Evolutionary conservation across 2,888 invertebrate genomes (phyloP).

Genomic region (Taenaris catops): DNA sequence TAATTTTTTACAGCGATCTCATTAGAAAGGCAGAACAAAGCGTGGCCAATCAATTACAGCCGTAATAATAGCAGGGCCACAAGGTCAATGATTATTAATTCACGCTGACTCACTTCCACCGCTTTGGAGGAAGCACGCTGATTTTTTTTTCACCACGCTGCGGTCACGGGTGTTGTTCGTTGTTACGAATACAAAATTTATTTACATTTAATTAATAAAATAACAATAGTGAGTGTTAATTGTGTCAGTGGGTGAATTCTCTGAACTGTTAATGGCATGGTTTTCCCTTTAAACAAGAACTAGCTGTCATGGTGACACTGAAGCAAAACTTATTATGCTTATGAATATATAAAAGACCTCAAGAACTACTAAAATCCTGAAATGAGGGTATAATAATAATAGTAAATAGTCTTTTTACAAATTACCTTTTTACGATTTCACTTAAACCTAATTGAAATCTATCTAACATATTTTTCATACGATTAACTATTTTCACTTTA

Average conservation of each 20-base stretch:
- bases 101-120: constrained; percentile 13
- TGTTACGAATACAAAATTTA: neutral
- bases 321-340: too few species aligned
- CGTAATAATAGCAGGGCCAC: constrained; percentile 9
- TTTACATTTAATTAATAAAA: too few species aligned
- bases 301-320: too few species aligned
- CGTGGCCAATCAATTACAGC: constrained; percentile 14
- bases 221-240: constrained; percentile 2
- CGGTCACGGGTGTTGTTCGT: constrained; percentile 2
- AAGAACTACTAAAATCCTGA: too few species aligned
- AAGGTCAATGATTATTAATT: constrained; percentile 15
- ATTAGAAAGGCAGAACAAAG: constrained; percentile 7
- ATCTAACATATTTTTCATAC: too few species aligned
- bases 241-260: constrained; percentile 2
- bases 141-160: constrained; percentile 1
- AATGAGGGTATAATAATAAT: too few species aligned
- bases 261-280: neutral
- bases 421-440: too few species aligned
- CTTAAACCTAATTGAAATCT: too few species aligned
- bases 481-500: too few species aligned
- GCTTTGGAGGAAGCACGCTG: constrained; percentile 2
- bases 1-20: neutral
- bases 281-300: too few species aligned
- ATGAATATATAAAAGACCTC: too few species aligned
- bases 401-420: too few species aligned